phyloP scores from a whole-genome alignment of 2,888 invertebrate genomes.

The Hylaea fasciaria region DNA sequence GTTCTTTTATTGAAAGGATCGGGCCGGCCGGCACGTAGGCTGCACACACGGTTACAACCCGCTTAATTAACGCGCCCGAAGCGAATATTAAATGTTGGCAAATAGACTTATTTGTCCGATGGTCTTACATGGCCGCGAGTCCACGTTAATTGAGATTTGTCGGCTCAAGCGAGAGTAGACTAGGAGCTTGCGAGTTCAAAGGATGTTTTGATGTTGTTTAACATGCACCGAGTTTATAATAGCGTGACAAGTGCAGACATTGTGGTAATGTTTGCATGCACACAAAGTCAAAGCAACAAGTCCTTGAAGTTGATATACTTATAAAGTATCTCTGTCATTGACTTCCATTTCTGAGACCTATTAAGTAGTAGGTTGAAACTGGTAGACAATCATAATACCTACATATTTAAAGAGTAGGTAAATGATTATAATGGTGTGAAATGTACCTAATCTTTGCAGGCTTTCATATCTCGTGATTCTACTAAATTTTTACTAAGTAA shows the following conservation, averaged over 20 bases:
- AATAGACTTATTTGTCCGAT: constrained; percentile 75
- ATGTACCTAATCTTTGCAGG: no score
- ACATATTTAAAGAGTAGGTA: no score
- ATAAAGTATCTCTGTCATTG: background rate
- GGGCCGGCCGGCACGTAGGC: constrained; percentile 42
- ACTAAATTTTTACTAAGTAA: no score
- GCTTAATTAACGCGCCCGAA: constrained; percentile 74
- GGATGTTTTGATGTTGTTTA: constrained; percentile 12
- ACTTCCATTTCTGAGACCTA: no score
- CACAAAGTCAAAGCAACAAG: constrained; percentile 12
- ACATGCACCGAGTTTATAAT: constrained; percentile 12
- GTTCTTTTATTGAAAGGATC: constrained; percentile 53
- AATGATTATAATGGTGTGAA: no score
- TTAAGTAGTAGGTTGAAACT: no score
- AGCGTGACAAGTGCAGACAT: constrained; percentile 18
- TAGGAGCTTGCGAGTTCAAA: constrained; percentile 10
- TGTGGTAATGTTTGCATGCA: constrained; percentile 12
- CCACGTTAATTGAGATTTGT: constrained; percentile 60
- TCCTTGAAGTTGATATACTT: background rate
- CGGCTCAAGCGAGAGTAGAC: constrained; percentile 36
- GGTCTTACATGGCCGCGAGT: constrained; percentile 50
- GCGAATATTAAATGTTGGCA: constrained; percentile 79
- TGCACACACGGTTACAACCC: constrained; percentile 48
- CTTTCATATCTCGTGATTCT: no score
- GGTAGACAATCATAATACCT: no score